Evolutionary conservation across 2,113 vertebrate species (phyloP), one percentile per base, ranked within the genome.

Genomic region (Taurulus bubalis): DNA sequence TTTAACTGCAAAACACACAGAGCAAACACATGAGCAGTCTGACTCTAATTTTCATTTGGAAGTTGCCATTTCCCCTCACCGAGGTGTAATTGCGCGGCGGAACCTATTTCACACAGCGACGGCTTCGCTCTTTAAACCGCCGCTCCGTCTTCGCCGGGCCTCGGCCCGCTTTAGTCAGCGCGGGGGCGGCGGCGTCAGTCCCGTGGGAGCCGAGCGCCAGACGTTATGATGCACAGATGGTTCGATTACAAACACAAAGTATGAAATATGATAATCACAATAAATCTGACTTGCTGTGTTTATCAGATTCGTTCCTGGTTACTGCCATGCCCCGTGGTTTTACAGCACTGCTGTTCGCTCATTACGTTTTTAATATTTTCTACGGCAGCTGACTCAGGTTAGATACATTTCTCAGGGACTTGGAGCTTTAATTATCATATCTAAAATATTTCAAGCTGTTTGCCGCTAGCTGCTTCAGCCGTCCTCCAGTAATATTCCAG

Each of bases 191-290:
- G 47, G 79, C 79, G 62, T 84, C 63, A 4, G 66, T 84, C 65
- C 34, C 60, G 47, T 69, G 76, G 8, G 84, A 55, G 75, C 74
- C 30, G 58, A 51, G n/a, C 73, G 75, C 64, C 76, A 85, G 78
- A 86, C 69, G 32, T 75, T 71, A 67, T 77, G 80, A 86, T 74
- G 70, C 88, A 85, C 91, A 89, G 88, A 92, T 30, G 81, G 71
- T 72, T 82, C 9, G 1, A 86, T 77, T 28, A 71, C 88, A 92
- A 90, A 92, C 79, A 87, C 42, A 63, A 74, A 66, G 55, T 80
- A 84, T 83, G 58, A 89, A 80, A 86, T 85, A 62, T 65, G 83
- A 82, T 78, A 71, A 81, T 85, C 77, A 81, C 70, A 74, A 87
- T 86, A 79, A 80, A 77, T 83, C 71, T 34, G 51, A 83, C 70